Conservation (phyloP, 2,113 vertebrate genomes). For the Misgurnus mizolepis region DNA sequence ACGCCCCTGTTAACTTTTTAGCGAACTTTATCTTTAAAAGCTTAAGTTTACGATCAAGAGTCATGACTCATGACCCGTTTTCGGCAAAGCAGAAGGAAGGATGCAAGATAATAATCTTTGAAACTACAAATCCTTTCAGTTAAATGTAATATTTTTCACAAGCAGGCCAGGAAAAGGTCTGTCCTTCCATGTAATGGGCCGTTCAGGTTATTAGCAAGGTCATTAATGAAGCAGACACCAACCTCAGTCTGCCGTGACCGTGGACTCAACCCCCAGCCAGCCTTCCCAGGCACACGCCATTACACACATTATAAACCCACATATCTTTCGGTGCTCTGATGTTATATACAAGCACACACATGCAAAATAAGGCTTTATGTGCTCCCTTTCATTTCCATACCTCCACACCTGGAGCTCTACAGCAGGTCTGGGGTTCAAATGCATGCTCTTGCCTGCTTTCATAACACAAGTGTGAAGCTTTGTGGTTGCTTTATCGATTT, state of each 20-base stretch:
- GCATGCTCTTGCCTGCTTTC: constrained; percentile 28
- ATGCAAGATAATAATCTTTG: neutral
- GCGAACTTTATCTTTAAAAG: too few relatives aligned
- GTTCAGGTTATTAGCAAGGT: constrained; percentile 69
- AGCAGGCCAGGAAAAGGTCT: constrained; percentile 45
- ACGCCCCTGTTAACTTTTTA: too few relatives aligned
- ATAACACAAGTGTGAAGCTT: constrained; percentile 1
- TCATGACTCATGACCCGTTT: too few relatives aligned
- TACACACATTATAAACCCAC: constrained; percentile 50
- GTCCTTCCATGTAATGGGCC: constrained; percentile 69
- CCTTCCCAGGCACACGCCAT: constrained; percentile 23
- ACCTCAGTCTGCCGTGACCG: constrained; percentile 51
- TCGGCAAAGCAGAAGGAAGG: neutral
- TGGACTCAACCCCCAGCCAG: constrained; percentile 51
- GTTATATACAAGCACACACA: constrained; percentile 67
- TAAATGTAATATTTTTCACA: constrained; percentile 2
- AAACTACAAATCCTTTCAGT: neutral
- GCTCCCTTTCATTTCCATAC: constrained; percentile 54
- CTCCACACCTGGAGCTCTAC: constrained; percentile 43
- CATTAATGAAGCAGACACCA: constrained; percentile 61
- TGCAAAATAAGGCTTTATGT: constrained; percentile 52
- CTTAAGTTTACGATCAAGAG: too few relatives aligned
- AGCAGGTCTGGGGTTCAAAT: neutral
- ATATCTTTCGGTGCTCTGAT: constrained; percentile 56
- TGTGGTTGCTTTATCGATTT: neutral